Evolutionary conservation across 2,113 vertebrate genomes (phyloP).

Genomic region (Podarcis cretensis): DNA sequence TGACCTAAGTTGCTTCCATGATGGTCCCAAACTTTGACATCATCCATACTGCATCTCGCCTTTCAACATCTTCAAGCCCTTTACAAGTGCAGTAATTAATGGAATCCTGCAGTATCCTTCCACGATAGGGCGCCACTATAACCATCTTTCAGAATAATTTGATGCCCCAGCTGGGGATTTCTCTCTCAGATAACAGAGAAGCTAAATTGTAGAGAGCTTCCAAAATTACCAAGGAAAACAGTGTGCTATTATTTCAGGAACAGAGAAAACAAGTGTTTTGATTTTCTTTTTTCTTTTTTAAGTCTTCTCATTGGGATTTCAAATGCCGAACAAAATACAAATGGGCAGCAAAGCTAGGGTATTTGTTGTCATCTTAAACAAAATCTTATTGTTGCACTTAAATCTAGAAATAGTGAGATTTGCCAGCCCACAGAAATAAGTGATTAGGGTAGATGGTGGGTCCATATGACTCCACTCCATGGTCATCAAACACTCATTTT

Average conservation of each 20-base stretch:
- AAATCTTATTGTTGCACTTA: background rate
- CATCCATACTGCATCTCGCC: background rate
- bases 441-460: background rate
- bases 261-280: background rate
- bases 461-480: background rate
- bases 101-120: background rate
- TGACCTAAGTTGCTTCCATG: background rate
- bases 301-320: background rate
- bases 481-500: background rate
- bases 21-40: background rate
- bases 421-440: background rate
- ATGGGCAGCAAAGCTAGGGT: background rate
- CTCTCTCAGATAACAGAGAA: background rate
- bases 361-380: background rate
- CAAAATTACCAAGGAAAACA: background rate
- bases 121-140: background rate
- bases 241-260: background rate
- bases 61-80: background rate
- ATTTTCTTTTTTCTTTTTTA: background rate
- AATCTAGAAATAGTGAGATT: background rate
- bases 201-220: background rate
- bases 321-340: background rate
- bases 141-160: background rate
- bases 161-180: background rate
- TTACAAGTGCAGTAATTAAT: background rate